Evolutionary conservation across 1,140 invertebrate genomes (phyloP), one percentile per base, ranked within the genome.

Genomic region (Sycophila sp.): DNA sequence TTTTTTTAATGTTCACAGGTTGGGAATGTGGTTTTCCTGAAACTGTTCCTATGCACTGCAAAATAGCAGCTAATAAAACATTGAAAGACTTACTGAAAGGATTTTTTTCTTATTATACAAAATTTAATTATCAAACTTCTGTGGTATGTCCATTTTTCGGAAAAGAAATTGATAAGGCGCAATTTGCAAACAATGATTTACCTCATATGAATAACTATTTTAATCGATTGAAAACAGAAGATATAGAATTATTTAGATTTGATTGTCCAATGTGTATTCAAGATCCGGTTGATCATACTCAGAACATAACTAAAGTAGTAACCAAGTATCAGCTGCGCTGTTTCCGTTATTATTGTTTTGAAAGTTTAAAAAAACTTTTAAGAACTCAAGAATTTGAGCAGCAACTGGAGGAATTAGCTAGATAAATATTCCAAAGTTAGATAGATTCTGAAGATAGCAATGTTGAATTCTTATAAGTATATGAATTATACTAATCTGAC

Each of bases 231-330:
- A 1, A 1, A 42, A 22, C 15, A 13, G 42, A 49, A 22, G 62
- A 72, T 11, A 65, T 71, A 0, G 66, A 76, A 60, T 69, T 62
- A 28, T 70, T 88, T 22, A 75, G 78, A 11, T 75, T 81, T 36
- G 76, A 77, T 17, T 81, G 78, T 1, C 19, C 80, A 2, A 77
- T 87, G 51, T 87, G 85, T 69, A 77, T 88, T 34, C 87, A 88
- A 75, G 88, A 89, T 73, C 87, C 88, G 0, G 85, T 88, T 65
- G 84, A 87, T 70, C 83, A 86, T n/a, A 77, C 81, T 22, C 84
- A 86, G 70, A 89, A 89, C 71, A 78, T 89, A 10, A 83, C 87
- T 0, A 82, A 81, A 15, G 65, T 75, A 1, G 72, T 89, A 4
- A 73, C 60, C 45, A 81, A 81, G 72, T 8, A 62, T 8, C 72